Percentiles rank a stretch among this genome's conserved stretches.
Conservation (phyloP, 1,140 invertebrate species). For the Drosophila ironensis region DNA sequence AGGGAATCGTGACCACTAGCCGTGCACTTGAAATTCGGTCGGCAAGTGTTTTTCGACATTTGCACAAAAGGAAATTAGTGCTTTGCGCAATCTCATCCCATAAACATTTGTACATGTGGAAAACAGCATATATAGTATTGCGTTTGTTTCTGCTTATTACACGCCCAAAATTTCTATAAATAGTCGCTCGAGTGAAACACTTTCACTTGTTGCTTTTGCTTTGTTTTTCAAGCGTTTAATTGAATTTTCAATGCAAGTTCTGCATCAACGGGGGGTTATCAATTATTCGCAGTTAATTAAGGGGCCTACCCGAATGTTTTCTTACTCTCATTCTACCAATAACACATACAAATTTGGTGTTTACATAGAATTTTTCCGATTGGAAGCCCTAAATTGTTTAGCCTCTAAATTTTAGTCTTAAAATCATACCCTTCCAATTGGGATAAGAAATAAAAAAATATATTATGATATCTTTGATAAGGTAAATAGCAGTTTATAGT, state of each 20-base stretch:
- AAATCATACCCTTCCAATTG: too few relatives aligned
- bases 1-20: conserved; percentile 52
- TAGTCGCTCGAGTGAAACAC: conserved; percentile 42
- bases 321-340: too few relatives aligned
- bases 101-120: conserved; percentile 19
- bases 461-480: too few relatives aligned
- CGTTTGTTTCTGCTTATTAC: conserved; percentile 31
- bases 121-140: conserved; percentile 3
- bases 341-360: too few relatives aligned
- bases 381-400: too few relatives aligned
- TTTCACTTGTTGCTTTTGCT: conserved; percentile 68
- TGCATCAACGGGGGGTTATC: conserved; percentile 2
- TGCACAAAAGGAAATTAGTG: conserved; percentile 33
- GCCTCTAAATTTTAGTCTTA: too few relatives aligned
- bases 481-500: too few relatives aligned
- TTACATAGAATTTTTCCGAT: too few relatives aligned
- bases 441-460: too few relatives aligned
- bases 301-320: not conserved
- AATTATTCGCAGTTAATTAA: not conserved
- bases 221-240: conserved; percentile 15
- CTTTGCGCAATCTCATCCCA: conserved; percentile 52
- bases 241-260: conserved; percentile 26
- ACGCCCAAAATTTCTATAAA: conserved; percentile 53
- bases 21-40: conserved; percentile 59
- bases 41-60: conserved; percentile 17